Evolutionary conservation across 2,113 vertebrate genomes (phyloP), one percentile per base, ranked within the genome.

Genomic region (Bubo blakistoni): DNA sequence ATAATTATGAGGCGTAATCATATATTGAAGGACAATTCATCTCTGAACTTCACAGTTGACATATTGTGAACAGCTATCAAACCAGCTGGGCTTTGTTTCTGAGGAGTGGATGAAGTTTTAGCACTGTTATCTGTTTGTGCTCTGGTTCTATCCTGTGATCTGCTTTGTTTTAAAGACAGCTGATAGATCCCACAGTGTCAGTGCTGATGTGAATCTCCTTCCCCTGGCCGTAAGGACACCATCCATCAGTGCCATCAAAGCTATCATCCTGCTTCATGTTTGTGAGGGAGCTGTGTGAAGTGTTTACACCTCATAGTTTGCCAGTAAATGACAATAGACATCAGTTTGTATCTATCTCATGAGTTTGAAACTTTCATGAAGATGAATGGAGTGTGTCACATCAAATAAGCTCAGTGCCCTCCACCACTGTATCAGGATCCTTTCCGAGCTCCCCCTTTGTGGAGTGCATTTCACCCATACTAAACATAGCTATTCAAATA

Each of bases 281-380:
- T 87, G 65, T 69, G 72, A 76, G 69, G 69, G 59, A 84, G 49
- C 52, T 81, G 16, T 81, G 88, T 84, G 86, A 90, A 93, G 55
- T 81, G 94, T 92, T 95, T 90, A 93, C 69, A 72, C 69, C 94
- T 96, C 40, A 52, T 20, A 78, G 77, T 86, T 95, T 96, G 77
- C 85, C 49, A 71, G 82, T 69, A 92, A 95, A 94, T 96, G 80
- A 93, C 95, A 93, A 78, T 32, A 92, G 88, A 92, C 86, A 88
- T 91, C 91, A 84, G 94, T 91, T 93, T 92, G 52, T 86, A 81
- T 92, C 83, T 91, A 76, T 81, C 77, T 94, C 61, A n/a, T 69
- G 90, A 94, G 83, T 93, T 93, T 92, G 80, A 95, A 96, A 94
- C 80, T 94, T 94, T 95, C 86, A 95, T 91, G 92, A 96, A 97